These are phyloP conservation scores for Himalopsyche tibetana DNA, from an alignment of 2,888 invertebrate genomes.

Conservation along the genomic window DNA sequence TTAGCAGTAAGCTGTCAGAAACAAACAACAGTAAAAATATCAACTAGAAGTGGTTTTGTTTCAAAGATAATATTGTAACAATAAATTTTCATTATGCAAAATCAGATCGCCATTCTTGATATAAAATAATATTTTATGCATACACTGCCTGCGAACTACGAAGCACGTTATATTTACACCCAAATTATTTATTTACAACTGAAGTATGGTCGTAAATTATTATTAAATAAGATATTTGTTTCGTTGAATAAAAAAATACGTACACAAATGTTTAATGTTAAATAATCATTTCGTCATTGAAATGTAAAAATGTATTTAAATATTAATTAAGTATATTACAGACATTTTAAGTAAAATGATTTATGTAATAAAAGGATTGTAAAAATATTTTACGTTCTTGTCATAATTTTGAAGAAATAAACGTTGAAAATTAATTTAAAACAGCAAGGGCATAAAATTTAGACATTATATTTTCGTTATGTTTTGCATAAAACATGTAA, in stretches of 20 bases:
- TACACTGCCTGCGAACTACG: background rate
- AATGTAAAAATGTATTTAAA: too few relatives aligned
- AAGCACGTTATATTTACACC: background rate
- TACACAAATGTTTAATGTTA: too few relatives aligned
- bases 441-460: too few relatives aligned
- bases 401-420: too few relatives aligned
- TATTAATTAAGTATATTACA: too few relatives aligned
- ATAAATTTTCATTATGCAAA: slow-evolving; percentile 6
- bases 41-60: background rate
- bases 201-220: background rate
- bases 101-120: background rate
- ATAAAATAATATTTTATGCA: background rate
- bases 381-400: too few relatives aligned
- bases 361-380: too few relatives aligned
- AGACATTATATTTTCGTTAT: too few relatives aligned
- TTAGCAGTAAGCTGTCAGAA: background rate
- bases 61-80: background rate
- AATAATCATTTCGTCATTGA: too few relatives aligned
- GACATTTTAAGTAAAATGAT: too few relatives aligned
- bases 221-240: background rate
- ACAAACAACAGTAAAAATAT: background rate
- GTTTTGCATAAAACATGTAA: too few relatives aligned
- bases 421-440: too few relatives aligned
- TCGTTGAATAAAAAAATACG: background rate
- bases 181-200: background rate